Conservation (phyloP, 2,888 invertebrate genomes). For the Pachliopta kotzebuea region DNA sequence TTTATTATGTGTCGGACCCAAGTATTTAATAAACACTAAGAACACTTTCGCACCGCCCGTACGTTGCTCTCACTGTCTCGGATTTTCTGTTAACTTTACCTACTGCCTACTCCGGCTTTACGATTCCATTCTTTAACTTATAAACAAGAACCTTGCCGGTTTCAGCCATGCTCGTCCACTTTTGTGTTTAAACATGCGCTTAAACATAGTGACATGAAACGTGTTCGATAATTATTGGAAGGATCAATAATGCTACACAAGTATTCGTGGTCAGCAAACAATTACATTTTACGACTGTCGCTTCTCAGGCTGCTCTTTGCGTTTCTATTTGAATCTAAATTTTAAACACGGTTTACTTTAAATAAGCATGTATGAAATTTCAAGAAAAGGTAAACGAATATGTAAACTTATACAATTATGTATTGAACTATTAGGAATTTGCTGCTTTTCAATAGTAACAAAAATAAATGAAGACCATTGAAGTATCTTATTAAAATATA, state of each 20-base stretch:
- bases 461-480: too few relatives aligned
- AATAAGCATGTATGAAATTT: constrained; percentile 44
- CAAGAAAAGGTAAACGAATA: too few relatives aligned
- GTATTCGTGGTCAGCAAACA: constrained; percentile 71
- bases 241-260: constrained; percentile 76
- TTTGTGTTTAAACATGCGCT: constrained; percentile 71
- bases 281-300: constrained; percentile 71
- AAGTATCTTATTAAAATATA: too few relatives aligned
- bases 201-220: constrained; percentile 77
- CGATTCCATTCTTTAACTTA: constrained; percentile 72
- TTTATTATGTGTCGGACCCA: constrained; percentile 18
- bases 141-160: constrained; percentile 61
- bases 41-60: constrained; percentile 36
- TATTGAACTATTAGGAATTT: too few relatives aligned
- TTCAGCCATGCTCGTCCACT: constrained; percentile 68
- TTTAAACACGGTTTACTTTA: constrained; percentile 64
- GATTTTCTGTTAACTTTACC: constrained; percentile 73
- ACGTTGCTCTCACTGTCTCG: constrained; percentile 55
- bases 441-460: too few relatives aligned
- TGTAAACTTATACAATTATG: constrained; percentile 13
- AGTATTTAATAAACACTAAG: constrained; percentile 32
- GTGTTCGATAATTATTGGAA: constrained; percentile 81
- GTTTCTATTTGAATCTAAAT: constrained; percentile 77
- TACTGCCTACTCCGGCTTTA: constrained; percentile 71
- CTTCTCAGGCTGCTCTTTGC: constrained; percentile 51